These are phyloP conservation scores for Eupithecia subumbrata DNA, from an alignment of 2,888 invertebrate genomes.

Conservation along the genomic window DNA sequence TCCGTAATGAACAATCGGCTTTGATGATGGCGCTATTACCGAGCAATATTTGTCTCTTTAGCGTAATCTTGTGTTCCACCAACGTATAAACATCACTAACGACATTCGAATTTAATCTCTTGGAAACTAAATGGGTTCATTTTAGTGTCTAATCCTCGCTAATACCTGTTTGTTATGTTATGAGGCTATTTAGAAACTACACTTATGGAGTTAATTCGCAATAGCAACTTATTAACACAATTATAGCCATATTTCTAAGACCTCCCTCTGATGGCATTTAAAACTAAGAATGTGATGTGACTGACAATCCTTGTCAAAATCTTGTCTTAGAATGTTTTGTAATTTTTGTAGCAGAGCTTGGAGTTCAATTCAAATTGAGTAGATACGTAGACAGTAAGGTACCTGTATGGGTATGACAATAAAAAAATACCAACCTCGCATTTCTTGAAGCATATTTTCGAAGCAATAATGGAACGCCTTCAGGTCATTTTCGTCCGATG, in stretches of 20 bases:
- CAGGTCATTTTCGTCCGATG: slow-evolving; percentile 72
- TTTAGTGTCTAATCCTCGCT: slow-evolving; percentile 23
- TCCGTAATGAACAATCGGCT: slow-evolving; percentile 46
- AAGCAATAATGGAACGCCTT: slow-evolving; percentile 60
- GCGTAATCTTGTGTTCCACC: slow-evolving; percentile 40
- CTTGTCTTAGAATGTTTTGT: not conserved
- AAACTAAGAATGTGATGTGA: too few species aligned
- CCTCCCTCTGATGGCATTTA: not conserved
- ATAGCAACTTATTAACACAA: not conserved
- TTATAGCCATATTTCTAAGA: not conserved
- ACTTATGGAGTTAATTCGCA: slow-evolving; percentile 5
- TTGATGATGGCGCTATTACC: slow-evolving; percentile 44
- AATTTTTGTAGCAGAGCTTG: not conserved
- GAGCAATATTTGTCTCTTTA: slow-evolving; percentile 45
- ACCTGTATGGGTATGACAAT: slow-evolving; percentile 10
- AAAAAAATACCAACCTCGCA: slow-evolving; percentile 33
- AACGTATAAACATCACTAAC: slow-evolving; percentile 36
- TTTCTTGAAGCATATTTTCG: slow-evolving; percentile 51
- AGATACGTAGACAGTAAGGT: not conserved
- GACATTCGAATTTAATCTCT: slow-evolving; percentile 37
- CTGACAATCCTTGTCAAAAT: too few species aligned
- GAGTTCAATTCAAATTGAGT: not conserved
- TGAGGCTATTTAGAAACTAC: slow-evolving; percentile 20
- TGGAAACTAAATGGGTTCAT: slow-evolving; percentile 32
- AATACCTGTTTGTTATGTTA: slow-evolving; percentile 4